A percentile compares a stretch with the other conserved stretches of the same genome.
Conservation (phyloP, 2,888 invertebrate genomes). For the Sepioteuthis lessoniana region DNA sequence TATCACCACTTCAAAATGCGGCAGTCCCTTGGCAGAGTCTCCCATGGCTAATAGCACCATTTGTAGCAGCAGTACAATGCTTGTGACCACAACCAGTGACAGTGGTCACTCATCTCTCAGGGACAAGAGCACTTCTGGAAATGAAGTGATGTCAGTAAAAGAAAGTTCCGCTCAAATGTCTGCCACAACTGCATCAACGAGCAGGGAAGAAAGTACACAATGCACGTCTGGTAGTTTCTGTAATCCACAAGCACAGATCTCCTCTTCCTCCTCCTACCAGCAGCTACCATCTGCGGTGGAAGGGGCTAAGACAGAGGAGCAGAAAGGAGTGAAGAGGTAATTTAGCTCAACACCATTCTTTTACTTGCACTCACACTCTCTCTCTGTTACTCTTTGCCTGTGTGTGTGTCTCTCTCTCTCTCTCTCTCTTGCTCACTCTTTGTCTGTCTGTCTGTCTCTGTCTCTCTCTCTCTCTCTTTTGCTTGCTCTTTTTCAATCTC, state of each 20-base stretch:
- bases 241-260: constrained; percentile 35
- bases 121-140: constrained; percentile 43
- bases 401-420: not conserved
- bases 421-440: not conserved
- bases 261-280: constrained; percentile 15
- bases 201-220: constrained; percentile 46
- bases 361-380: not conserved
- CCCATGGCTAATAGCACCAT: constrained; percentile 36
- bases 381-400: not conserved
- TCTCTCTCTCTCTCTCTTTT: not conserved
- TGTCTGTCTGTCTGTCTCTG: not conserved
- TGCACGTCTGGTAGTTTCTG: constrained; percentile 34
- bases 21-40: constrained; percentile 43
- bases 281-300: not conserved
- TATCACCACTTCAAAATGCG: constrained; percentile 44
- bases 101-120: constrained; percentile 39
- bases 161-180: constrained; percentile 8
- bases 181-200: not conserved
- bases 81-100: constrained; percentile 40
- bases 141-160: constrained; percentile 37
- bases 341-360: not conserved
- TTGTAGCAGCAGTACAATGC: constrained; percentile 25
- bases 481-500: not conserved
- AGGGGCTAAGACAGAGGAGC: not conserved
- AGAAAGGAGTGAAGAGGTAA: constrained; percentile 45